Base-by-base conservation (phyloP, 2,113 vertebrate species). In the Salvelinus sp. region DNA sequence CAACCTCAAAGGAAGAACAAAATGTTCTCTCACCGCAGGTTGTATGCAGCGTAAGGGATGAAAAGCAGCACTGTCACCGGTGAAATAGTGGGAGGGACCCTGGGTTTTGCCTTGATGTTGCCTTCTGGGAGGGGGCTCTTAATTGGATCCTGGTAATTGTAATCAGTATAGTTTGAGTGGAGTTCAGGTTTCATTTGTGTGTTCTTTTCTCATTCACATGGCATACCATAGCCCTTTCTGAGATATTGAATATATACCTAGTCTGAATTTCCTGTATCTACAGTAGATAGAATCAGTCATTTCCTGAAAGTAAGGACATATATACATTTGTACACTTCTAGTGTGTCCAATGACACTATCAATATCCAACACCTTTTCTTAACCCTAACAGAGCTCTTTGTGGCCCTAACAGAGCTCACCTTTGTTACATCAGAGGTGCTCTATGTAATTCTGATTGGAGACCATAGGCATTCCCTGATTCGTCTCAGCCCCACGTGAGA, bases 11-110 rank as follows among this genome's bases (percentile, higher is more conserved):
- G 38, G 38, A 28, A 74, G 77, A 73, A 87, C 81, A 76, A 79
- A 80, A 78, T 76, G 80, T 88, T 72, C 81, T 72, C 3, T 28
- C 67, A 72, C 18, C 7, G 7, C 6, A 66, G 67, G 47, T 48
- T 66, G 47, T 72, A 18, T 64, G 33, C 18, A 64, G 6, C 7
- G 0, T 7, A 2, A 74, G 50, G 14, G 30, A 25, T 20, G 57
- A 66, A 47, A 65, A 7, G 16, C 69, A 64, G 23, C 20, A 65
- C 38, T 14, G 57, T 23, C 33, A 62, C 58, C 44, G 58, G n/a
- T 44, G 47, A 20, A 60, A 62, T 1, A n/a, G 18, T 6, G 10
- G 23, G 4, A 67, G 16, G 20, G 57, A 60, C 9, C 13, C 20
- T n/a, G 4, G 57, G 57, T 20, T 22, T 60, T 60, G 57, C 20